Percentiles rank a stretch among this genome's conserved stretches.
Conservation (phyloP, 37 sponge, comb jelly and placozoan species). For the Cliona cf. orientalis region DNA sequence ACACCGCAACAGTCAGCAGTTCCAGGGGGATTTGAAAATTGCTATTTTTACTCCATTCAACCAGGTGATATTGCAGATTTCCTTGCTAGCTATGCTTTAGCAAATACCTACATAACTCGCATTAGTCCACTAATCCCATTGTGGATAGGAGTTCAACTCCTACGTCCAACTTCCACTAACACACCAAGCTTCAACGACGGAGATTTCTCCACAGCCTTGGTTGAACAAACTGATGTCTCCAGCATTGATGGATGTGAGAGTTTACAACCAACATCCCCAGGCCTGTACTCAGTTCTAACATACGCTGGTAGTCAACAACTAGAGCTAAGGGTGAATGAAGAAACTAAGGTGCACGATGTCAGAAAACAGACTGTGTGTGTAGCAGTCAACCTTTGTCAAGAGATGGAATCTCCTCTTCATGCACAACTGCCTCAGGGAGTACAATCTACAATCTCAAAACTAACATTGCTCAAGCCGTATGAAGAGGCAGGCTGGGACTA, state of each 20-base stretch:
- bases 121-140: background rate
- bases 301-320: too few relatives aligned
- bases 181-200: background rate
- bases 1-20: too few relatives aligned
- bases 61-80: slow-evolving; percentile 26
- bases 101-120: slow-evolving; percentile 3
- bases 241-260: background rate
- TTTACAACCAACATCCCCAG: background rate
- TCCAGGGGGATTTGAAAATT: background rate
- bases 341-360: too few relatives aligned
- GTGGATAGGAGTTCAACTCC: slow-evolving; percentile 5
- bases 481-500: slow-evolving; percentile 1
- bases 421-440: background rate
- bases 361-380: slow-evolving; percentile 28
- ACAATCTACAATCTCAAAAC: background rate
- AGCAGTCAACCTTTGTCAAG: slow-evolving; percentile 44
- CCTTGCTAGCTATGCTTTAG: slow-evolving; percentile 7
- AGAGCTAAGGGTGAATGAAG: too few relatives aligned
- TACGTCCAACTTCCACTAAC: background rate
- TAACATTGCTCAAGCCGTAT: background rate
- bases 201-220: slow-evolving; percentile 1
- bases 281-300: slow-evolving; percentile 20
- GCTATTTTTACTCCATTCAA: slow-evolving; percentile 4
- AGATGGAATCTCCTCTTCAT: slow-evolving; percentile 10
- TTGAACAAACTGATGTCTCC: background rate